phyloP scores from a whole-genome alignment of 2,113 vertebrate species.

The Paratilapia polleni region DNA sequence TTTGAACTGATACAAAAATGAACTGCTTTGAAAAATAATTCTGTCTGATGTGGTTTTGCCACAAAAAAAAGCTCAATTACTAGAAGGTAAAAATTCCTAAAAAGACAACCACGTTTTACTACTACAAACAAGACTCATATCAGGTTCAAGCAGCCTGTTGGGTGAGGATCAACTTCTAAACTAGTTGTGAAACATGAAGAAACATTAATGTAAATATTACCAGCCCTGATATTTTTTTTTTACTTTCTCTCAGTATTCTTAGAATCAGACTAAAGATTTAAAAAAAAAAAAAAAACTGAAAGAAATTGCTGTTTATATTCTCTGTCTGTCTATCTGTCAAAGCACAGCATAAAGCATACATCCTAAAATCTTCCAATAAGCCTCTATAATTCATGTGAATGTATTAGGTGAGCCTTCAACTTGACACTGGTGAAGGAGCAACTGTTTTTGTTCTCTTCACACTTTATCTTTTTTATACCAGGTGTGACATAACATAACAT shows the following conservation, averaged over 20 bases:
- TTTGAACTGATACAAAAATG: background rate
- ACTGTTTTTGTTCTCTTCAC: background rate
- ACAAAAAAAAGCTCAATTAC: background rate
- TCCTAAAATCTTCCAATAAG: background rate
- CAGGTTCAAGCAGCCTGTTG: background rate
- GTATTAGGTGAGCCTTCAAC: constrained; percentile 32
- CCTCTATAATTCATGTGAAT: constrained; percentile 22
- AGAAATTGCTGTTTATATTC: background rate
- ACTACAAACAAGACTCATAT: background rate
- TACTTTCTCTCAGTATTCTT: background rate
- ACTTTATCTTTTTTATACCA: constrained; percentile 2
- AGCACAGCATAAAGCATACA: constrained; percentile 1
- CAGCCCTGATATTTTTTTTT: background rate
- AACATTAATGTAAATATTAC: background rate
- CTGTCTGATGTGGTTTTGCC: background rate
- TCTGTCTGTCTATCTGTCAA: background rate
- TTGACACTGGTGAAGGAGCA: background rate
- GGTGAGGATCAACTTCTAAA: background rate
- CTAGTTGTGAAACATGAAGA: background rate
- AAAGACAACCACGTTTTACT: background rate
- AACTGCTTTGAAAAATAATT: background rate
- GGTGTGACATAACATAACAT: constrained; percentile 32
- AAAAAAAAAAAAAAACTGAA: background rate
- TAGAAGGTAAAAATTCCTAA: background rate
- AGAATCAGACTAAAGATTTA: constrained; percentile 1